A percentile compares a stretch with the other conserved stretches of the same genome.
These are phyloP conservation scores for Potamilus streckersoni DNA, from an alignment of 1,140 invertebrate species.

Conservation along the genomic window DNA sequence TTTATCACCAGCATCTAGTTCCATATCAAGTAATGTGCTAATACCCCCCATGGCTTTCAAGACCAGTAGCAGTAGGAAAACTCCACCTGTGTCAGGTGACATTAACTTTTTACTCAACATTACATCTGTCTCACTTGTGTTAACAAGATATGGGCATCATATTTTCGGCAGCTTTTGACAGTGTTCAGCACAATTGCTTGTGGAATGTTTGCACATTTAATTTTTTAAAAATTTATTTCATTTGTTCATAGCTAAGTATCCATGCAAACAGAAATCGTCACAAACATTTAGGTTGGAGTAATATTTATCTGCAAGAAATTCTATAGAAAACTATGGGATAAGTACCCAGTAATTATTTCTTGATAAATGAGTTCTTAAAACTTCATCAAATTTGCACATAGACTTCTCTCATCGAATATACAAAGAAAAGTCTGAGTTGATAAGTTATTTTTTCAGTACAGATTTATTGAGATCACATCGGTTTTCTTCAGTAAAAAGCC, in stretches of 20 bases:
- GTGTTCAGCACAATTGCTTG: background rate
- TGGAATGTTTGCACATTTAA: background rate
- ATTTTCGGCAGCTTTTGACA: background rate
- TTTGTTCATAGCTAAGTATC: background rate
- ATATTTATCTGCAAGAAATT: no score
- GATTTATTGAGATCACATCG: no score
- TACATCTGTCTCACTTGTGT: background rate
- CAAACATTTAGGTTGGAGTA: no score
- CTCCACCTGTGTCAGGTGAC: conserved; percentile 11
- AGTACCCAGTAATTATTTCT: no score
- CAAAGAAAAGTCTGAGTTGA: no score
- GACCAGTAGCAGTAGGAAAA: conserved; percentile 10
- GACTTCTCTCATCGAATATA: no score
- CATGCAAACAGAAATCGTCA: background rate
- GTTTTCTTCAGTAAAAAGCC: no score
- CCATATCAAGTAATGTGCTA: conserved; percentile 10
- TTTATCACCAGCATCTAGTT: conserved; percentile 14
- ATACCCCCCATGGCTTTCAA: conserved; percentile 26
- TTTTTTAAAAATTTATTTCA: background rate
- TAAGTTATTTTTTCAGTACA: no score
- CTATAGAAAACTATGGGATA: no score
- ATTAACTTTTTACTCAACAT: background rate
- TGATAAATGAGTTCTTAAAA: no score
- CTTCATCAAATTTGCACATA: no score
- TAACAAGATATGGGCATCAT: background rate